phyloP scores from a whole-genome alignment of 2,888 invertebrate species.

The Saturnia japonica region DNA sequence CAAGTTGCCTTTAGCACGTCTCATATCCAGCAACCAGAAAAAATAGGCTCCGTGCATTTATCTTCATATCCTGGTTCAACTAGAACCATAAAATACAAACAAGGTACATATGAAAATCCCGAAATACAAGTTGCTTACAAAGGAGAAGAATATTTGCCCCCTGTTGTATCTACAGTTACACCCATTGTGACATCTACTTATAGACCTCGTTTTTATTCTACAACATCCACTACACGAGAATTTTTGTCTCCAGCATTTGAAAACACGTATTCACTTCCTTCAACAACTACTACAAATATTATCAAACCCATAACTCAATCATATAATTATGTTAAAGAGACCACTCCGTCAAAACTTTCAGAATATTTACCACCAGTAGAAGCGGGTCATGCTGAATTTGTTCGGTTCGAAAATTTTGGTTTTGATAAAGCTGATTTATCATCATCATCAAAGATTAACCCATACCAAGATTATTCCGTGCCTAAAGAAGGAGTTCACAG shows the following conservation, averaged over 20 bases:
- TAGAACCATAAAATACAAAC: conserved; percentile 53
- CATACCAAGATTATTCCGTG: conserved; percentile 55
- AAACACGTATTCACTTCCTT: conserved; percentile 42
- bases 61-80: conserved; percentile 56
- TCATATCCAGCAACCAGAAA: conserved; percentile 53
- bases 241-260: conserved; percentile 44
- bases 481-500: conserved; percentile 46
- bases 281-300: conserved; percentile 50
- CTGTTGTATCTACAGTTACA: conserved; percentile 52
- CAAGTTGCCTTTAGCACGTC: conserved; percentile 55
- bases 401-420: conserved; percentile 55
- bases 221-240: conserved; percentile 46
- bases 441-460: conserved; percentile 52
- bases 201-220: conserved; percentile 55
- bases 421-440: conserved; percentile 45
- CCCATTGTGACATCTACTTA: conserved; percentile 57
- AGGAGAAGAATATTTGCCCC: conserved; percentile 70
- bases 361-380: conserved; percentile 61
- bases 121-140: conserved; percentile 69
- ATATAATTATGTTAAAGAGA: conserved; percentile 51
- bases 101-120: conserved; percentile 59
- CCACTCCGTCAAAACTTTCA: conserved; percentile 53
- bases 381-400: conserved; percentile 38
- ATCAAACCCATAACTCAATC: conserved; percentile 54
- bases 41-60: conserved; percentile 58